phyloP scores from a whole-genome alignment of 2,797 vertebrate genomes.

The Sebastiscus tertius region DNA sequence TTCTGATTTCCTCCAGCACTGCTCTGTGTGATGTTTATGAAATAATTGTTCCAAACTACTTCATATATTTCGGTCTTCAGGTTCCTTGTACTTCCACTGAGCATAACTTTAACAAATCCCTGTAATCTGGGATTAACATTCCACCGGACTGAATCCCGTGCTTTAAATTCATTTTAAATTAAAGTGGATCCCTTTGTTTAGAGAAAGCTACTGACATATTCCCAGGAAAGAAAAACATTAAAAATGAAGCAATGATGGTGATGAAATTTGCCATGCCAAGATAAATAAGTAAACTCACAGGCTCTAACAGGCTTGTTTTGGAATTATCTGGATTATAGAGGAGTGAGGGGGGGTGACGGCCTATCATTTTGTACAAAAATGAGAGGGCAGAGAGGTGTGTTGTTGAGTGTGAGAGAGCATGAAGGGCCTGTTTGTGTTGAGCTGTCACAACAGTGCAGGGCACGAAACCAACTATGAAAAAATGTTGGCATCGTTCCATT shows the following conservation, averaged over 20 bases:
- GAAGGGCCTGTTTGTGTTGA: slow-evolving; percentile 4
- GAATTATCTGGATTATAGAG: slow-evolving; percentile 5
- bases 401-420: not conserved
- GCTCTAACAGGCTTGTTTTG: slow-evolving; percentile 42
- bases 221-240: not conserved
- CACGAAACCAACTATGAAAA: slow-evolving; percentile 29
- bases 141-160: not conserved
- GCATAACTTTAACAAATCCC: slow-evolving; percentile 27
- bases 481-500: slow-evolving; percentile 34
- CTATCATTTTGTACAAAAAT: not conserved
- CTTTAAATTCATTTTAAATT: not conserved
- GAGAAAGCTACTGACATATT: not conserved
- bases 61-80: not conserved
- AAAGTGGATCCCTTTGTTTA: not conserved
- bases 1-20: not conserved
- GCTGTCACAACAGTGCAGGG: not conserved
- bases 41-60: not conserved
- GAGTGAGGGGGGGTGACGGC: not conserved
- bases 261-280: slow-evolving; percentile 17
- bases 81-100: not conserved
- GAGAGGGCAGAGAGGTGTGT: not conserved
- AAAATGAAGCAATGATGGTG: slow-evolving; percentile 19
- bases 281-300: slow-evolving; percentile 38
- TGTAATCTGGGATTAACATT: slow-evolving; percentile 54
- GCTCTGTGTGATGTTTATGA: not conserved